These are phyloP conservation scores for Coptodon rendalli DNA, from an alignment of 2,113 vertebrate genomes.

Conservation along the genomic window DNA sequence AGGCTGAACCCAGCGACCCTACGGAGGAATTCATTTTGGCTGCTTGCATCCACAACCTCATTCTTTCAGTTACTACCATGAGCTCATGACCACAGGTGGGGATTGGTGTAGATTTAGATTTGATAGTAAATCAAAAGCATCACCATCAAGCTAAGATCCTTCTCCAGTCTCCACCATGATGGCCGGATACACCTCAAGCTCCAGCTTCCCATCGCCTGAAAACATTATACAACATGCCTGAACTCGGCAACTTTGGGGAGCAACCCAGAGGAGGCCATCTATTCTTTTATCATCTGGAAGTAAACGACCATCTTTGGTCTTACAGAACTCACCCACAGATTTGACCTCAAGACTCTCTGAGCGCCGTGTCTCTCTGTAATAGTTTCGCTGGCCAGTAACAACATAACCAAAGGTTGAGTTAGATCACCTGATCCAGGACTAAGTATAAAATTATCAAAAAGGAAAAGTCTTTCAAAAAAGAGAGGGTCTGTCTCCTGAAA, in stretches of 20 bases:
- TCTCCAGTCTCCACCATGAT: not conserved
- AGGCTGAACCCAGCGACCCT: not conserved
- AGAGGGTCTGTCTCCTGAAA: not conserved
- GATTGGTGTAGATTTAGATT: not conserved
- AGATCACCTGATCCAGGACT: not conserved
- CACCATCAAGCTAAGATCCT: not conserved
- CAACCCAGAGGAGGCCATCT: not conserved
- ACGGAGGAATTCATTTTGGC: not conserved
- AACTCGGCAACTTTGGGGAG: not conserved
- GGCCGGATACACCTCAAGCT: not conserved
- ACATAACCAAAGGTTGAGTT: not conserved
- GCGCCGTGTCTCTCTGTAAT: not conserved
- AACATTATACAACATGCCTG: not conserved
- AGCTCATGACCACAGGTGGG: not conserved
- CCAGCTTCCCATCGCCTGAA: not conserved
- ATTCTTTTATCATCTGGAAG: not conserved
- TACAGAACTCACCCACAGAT: not conserved
- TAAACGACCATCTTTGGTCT: not conserved
- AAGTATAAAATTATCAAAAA: not conserved
- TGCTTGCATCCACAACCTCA: not conserved
- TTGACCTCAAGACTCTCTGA: not conserved
- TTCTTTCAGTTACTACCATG: not conserved
- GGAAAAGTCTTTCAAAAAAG: not conserved
- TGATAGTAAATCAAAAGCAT: not conserved
- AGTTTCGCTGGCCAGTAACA: not conserved